Evolutionary conservation across 2,797 vertebrate genomes (phyloP).

Genomic region (Taeniopygia guttata): DNA sequence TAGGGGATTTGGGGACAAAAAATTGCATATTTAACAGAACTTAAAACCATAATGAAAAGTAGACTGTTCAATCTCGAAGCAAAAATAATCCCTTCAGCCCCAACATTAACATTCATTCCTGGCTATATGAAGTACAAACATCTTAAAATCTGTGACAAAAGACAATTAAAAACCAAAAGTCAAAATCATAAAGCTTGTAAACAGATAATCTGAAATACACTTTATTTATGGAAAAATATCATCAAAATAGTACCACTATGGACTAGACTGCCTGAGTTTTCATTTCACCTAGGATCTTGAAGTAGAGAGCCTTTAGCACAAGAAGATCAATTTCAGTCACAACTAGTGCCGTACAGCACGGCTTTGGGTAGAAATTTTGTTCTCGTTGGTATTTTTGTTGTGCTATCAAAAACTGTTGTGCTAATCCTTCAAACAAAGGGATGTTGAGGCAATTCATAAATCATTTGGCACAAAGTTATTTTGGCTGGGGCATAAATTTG

Average conservation of each 20-base stretch:
- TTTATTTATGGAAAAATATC: conserved; percentile 87
- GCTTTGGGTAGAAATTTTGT: conserved; percentile 60
- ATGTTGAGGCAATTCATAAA: conserved; percentile 79
- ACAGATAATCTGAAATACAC: conserved; percentile 83
- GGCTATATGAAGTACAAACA: conserved; percentile 76
- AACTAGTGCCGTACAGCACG: conserved; percentile 66
- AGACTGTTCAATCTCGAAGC: conserved; percentile 68
- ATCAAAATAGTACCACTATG: conserved; percentile 90
- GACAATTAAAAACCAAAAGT: conserved; percentile 74
- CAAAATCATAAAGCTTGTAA: conserved; percentile 85
- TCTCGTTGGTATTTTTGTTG: conserved; percentile 77
- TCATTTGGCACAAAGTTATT: conserved; percentile 94
- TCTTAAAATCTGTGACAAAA: conserved; percentile 79
- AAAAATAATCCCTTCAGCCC: conserved; percentile 66
- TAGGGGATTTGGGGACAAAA: conserved; percentile 59
- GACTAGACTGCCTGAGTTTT: conserved; percentile 82
- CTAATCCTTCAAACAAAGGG: conserved; percentile 78
- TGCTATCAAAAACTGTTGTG: conserved; percentile 82
- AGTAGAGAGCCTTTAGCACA: conserved; percentile 81
- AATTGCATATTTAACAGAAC: conserved; percentile 80
- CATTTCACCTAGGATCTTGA: conserved; percentile 77
- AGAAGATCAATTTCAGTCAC: conserved; percentile 75
- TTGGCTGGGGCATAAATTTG: conserved; percentile 81
- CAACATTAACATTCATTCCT: conserved; percentile 68
- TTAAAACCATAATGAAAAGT: conserved; percentile 61